Conservation (phyloP, 2,888 invertebrate species). For the Cephus runcator region DNA sequence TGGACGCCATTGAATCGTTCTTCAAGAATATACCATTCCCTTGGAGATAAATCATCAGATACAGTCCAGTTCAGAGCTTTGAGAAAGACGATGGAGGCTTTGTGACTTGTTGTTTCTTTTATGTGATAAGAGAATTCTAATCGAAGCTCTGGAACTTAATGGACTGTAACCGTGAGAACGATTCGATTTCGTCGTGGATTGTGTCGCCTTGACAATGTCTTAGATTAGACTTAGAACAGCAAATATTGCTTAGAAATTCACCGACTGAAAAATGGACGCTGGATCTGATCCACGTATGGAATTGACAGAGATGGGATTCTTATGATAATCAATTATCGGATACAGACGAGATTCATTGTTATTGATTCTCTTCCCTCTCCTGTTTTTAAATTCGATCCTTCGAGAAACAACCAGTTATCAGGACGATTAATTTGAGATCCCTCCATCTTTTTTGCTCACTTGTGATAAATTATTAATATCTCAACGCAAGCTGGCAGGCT, state of each 20-base stretch:
- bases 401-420: constrained; percentile 1
- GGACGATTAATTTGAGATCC: constrained; percentile 23
- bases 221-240: neutral
- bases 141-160: neutral
- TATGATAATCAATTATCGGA: neutral
- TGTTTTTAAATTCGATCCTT: neutral
- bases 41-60: neutral
- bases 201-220: neutral
- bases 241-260: constrained; percentile 12
- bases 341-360: neutral
- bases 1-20: neutral
- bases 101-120: neutral
- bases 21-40: neutral
- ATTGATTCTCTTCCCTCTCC: neutral
- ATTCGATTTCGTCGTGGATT: neutral
- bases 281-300: neutral
- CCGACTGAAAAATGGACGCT: constrained; percentile 3
- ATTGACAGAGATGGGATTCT: neutral
- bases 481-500: constrained; percentile 60
- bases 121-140: neutral
- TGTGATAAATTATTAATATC: constrained; percentile 40
- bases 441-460: constrained; percentile 15
- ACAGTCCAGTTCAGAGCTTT: neutral
- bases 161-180: neutral
- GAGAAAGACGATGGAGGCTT: neutral